Percentiles rank a stretch among this genome's conserved stretches.
Conservation (phyloP, 1,140 invertebrate species). For the Zaprionus tsacasi region DNA sequence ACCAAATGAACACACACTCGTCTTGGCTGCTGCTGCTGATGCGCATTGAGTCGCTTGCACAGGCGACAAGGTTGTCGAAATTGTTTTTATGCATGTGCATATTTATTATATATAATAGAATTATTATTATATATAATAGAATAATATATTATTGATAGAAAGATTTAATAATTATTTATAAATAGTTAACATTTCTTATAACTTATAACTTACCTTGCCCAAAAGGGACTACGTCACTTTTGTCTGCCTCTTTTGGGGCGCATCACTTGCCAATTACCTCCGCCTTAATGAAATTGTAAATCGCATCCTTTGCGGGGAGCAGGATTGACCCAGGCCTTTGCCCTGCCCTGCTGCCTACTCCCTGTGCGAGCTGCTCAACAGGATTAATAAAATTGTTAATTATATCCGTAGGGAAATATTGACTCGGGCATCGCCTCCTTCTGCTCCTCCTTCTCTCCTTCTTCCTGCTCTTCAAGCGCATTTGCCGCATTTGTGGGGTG, state of each 20-base stretch:
- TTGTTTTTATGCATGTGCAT: background rate
- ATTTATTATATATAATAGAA: too few relatives aligned
- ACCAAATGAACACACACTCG: slow-evolving; percentile 25
- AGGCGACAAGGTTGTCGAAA: background rate
- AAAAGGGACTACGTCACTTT: background rate
- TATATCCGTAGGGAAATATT: slow-evolving; percentile 10
- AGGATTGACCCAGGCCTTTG: background rate
- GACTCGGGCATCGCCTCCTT: background rate
- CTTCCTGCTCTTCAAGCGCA: background rate
- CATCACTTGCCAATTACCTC: background rate
- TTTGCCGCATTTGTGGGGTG: slow-evolving; percentile 29
- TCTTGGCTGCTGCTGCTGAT: slow-evolving; percentile 7
- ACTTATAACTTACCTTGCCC: background rate
- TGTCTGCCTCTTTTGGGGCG: background rate
- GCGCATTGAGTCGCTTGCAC: slow-evolving; percentile 20
- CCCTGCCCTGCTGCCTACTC: background rate
- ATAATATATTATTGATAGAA: too few relatives aligned
- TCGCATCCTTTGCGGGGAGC: background rate
- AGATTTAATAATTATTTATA: too few relatives aligned
- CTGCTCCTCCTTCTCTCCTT: background rate
- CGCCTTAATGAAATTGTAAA: background rate
- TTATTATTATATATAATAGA: too few relatives aligned
- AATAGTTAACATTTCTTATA: too few relatives aligned
- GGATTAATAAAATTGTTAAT: slow-evolving; percentile 13
- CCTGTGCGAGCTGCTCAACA: background rate